These are phyloP conservation scores for Geotrupes spiniger DNA, from an alignment of 2,888 invertebrate genomes.

Conservation along the genomic window DNA sequence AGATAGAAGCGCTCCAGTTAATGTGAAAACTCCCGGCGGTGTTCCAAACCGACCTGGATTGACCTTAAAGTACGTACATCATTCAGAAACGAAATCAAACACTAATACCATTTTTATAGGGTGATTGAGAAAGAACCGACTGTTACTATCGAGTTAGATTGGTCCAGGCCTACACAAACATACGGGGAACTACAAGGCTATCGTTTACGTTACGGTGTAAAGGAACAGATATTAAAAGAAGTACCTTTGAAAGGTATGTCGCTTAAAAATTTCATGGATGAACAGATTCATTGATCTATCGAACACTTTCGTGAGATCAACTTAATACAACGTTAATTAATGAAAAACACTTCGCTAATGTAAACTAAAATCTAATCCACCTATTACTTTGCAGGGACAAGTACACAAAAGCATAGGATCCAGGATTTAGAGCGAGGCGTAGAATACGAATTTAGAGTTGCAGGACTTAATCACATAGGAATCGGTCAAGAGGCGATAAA, in stretches of 20 bases:
- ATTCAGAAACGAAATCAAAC: too few species aligned
- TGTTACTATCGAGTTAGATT: conserved; percentile 86
- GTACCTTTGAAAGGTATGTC: conserved; percentile 64
- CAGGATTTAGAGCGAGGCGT: conserved; percentile 86
- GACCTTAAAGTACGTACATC: conserved; percentile 66
- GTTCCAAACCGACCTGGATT: conserved; percentile 84
- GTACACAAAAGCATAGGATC: conserved; percentile 68
- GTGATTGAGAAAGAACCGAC: conserved; percentile 84
- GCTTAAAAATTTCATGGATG: too few species aligned
- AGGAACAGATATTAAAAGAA: conserved; percentile 74
- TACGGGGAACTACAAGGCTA: conserved; percentile 88
- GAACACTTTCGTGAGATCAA: not conserved
- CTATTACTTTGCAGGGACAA: conserved; percentile 47
- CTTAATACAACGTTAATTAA: too few species aligned
- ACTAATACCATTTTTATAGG: too few species aligned
- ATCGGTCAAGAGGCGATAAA: conserved; percentile 92
- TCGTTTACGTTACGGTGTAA: conserved; percentile 81
- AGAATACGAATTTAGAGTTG: conserved; percentile 94
- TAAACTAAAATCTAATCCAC: conserved; percentile 4
- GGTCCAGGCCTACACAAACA: conserved; percentile 85
- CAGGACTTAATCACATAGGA: conserved; percentile 93
- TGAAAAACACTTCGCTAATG: too few species aligned
- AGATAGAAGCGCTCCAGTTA: conserved; percentile 80
- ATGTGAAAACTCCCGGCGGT: conserved; percentile 89
- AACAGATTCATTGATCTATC: conserved; percentile 6